Evolutionary conservation across 2,888 invertebrate species (phyloP), one percentile per base, ranked within the genome.

Genomic region (Cephus pulcher): DNA sequence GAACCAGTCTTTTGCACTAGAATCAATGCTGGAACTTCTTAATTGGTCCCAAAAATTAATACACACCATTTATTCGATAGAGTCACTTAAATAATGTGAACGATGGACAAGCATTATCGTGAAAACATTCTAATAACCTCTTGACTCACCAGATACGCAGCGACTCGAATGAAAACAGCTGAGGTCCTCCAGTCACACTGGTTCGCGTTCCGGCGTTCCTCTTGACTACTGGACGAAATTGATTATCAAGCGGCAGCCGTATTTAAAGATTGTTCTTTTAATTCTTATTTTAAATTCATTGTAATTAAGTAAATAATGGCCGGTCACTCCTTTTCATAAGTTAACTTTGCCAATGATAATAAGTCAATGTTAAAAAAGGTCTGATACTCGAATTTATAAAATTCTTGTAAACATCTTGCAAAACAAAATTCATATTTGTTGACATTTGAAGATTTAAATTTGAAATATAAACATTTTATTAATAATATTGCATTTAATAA

Each of bases 131-230:
- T 79, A 82, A 74, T 84, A 83, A 85, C 82, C 84, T 84, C 81
- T 84, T 84, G 85, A 90, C 90, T 91, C 86, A 90, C 90, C 89
- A 88, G 85, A 88, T 88, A 85, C 82, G 83, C 82, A 80, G 82
- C 82, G 83, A 85, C 84, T 56, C 82, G 84, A 86, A 84, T 86
- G 83, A 87, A 88, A 89, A 89, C 90, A 90, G 88, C 90, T 90
- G 89, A 88, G 86, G 83, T 85, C 79, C 80, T 83, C 81, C 86
- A 83, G 87, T 89, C 89, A 90, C 90, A 90, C 88, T 90, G 84
- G 80, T 85, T 83, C 84, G 76, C 40, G 78, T 85, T 85, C 84
- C 87, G 80, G 71, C 78, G 84, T 86, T 88, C 85, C 84, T 78
- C 76, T 74, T 69, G 76, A 69, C 78, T 71, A 34, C 11, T 40